A percentile compares a stretch with the other conserved stretches of the same genome.
phyloP scores from a whole-genome alignment of 2,888 invertebrate genomes.

The Lamproptera curius region DNA sequence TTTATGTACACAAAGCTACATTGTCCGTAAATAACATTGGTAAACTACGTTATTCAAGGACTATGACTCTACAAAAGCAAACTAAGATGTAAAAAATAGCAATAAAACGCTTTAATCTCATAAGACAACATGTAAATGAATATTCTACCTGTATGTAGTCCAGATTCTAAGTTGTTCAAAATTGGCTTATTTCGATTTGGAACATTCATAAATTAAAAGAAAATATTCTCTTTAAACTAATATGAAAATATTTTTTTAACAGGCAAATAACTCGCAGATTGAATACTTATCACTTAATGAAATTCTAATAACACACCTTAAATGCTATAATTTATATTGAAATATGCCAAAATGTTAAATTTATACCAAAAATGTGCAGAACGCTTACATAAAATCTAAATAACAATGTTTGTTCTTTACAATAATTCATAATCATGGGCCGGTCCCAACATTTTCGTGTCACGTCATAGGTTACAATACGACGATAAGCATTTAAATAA shows the following conservation, averaged over 20 bases:
- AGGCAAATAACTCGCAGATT: background rate
- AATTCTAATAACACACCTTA: too few relatives aligned
- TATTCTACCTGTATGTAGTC: background rate
- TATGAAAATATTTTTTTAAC: background rate
- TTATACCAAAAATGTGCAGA: background rate
- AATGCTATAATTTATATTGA: too few relatives aligned
- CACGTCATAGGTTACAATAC: slow-evolving; percentile 11
- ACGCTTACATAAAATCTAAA: background rate
- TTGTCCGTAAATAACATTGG: too few relatives aligned
- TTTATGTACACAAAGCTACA: too few relatives aligned
- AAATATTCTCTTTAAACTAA: background rate
- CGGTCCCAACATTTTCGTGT: slow-evolving; percentile 1
- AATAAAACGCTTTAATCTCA: background rate
- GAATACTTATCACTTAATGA: background rate
- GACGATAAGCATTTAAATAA: slow-evolving; percentile 25
- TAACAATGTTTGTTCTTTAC: slow-evolving; percentile 3
- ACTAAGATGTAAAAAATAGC: too few relatives aligned
- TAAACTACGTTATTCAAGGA: too few relatives aligned
- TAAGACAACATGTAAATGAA: background rate
- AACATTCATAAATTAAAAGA: background rate
- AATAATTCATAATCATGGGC: background rate
- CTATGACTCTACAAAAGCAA: too few relatives aligned
- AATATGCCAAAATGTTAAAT: too few relatives aligned
- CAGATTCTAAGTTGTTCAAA: background rate
- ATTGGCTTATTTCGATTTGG: background rate